Conservation (phyloP, 2,113 vertebrate genomes). For the Australoheros scitulus region DNA sequence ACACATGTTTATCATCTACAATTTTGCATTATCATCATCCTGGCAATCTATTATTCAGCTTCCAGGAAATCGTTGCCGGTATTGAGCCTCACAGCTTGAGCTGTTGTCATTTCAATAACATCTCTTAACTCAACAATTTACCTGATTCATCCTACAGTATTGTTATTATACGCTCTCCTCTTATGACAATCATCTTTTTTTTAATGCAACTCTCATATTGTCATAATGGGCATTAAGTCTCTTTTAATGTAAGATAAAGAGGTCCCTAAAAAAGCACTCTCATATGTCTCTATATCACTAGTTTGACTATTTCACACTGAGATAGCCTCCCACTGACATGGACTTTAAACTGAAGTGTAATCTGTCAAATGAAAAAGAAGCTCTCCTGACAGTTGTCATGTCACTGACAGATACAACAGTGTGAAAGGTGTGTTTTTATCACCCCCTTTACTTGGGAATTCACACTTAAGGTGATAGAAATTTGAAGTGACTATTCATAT, state of each 20-base stretch:
- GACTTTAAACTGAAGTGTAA: background rate
- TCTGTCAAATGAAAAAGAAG: background rate
- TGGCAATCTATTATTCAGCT: background rate
- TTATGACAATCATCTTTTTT: background rate
- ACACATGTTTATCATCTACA: constrained; percentile 10
- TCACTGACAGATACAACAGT: background rate
- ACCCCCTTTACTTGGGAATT: background rate
- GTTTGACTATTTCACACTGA: background rate
- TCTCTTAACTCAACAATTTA: background rate
- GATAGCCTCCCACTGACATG: background rate
- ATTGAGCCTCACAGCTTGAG: constrained; percentile 16
- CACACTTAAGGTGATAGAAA: background rate
- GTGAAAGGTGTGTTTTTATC: background rate
- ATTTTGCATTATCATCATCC: background rate
- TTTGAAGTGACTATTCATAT: background rate
- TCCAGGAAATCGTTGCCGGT: constrained; percentile 9
- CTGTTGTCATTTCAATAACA: constrained; percentile 5
- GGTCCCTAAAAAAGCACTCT: background rate
- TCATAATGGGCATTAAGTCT: background rate
- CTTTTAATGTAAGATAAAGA: background rate
- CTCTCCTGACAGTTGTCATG: background rate
- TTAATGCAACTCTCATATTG: background rate
- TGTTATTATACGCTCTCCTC: background rate
- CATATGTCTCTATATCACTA: background rate
- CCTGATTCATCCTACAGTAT: background rate